These are phyloP conservation scores for Balearica regulorum DNA, from an alignment of 2,797 vertebrate species.

Conservation along the genomic window DNA sequence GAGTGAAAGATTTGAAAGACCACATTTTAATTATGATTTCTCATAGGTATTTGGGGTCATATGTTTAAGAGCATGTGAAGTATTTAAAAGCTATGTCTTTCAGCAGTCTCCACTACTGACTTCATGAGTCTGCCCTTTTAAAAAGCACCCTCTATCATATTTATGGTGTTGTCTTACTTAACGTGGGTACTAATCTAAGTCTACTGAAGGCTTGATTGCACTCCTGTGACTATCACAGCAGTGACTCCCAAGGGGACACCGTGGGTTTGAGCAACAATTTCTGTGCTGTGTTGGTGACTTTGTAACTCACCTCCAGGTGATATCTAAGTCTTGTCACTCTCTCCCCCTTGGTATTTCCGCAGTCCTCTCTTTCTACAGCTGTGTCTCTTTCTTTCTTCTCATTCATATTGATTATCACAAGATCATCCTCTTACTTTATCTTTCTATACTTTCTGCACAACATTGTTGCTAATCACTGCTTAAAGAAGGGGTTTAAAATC, in stretches of 20 bases:
- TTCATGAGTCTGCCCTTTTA: slow-evolving; percentile 76
- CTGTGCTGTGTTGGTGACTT: background rate
- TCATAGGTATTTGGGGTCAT: slow-evolving; percentile 56
- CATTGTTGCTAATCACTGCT: background rate
- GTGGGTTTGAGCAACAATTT: background rate
- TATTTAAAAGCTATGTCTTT: slow-evolving; percentile 67
- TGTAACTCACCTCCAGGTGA: background rate
- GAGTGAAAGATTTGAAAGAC: slow-evolving; percentile 42
- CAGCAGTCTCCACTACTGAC: slow-evolving; percentile 71
- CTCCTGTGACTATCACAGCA: background rate
- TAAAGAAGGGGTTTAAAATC: background rate
- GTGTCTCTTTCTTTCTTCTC: background rate
- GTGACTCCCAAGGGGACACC: background rate
- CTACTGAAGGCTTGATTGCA: background rate
- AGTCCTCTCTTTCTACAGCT: background rate
- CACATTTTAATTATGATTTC: slow-evolving; percentile 65
- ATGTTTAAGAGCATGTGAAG: slow-evolving; percentile 63
- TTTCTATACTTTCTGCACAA: background rate
- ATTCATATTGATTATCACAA: background rate
- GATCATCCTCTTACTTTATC: background rate
- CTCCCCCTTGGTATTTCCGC: background rate
- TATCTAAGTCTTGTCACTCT: background rate
- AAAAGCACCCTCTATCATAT: slow-evolving; percentile 72
- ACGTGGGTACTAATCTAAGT: slow-evolving; percentile 29
- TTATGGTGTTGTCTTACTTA: slow-evolving; percentile 68